Conservation (phyloP, 2,888 invertebrate species). For the Drosophila acutilabella region DNA sequence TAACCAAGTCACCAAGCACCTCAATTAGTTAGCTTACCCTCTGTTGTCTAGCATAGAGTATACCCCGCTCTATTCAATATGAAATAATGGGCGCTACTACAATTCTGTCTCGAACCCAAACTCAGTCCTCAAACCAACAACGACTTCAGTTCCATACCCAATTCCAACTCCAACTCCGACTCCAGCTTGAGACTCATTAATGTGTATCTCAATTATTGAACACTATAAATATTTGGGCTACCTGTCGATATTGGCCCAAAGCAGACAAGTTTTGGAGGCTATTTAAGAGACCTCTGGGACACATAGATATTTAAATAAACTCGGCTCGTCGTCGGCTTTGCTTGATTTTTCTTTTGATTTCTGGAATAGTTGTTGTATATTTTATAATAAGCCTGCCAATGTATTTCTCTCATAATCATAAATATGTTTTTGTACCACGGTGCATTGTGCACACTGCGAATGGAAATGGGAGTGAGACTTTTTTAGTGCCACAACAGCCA, state of each 20-base stretch:
- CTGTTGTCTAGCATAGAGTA: neutral
- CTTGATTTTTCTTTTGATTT: slow-evolving; percentile 76
- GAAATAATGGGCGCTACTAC: slow-evolving; percentile 78
- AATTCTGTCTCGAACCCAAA: slow-evolving; percentile 59
- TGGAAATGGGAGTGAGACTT: slow-evolving; percentile 4
- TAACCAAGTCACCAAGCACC: neutral
- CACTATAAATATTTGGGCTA: slow-evolving; percentile 84
- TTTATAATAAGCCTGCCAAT: slow-evolving; percentile 77
- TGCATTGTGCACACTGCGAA: slow-evolving; percentile 24
- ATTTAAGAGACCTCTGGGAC: slow-evolving; percentile 64
- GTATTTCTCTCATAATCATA: slow-evolving; percentile 81
- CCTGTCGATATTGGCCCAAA: slow-evolving; percentile 80
- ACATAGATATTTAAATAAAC: slow-evolving; percentile 71
- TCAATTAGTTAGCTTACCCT: neutral
- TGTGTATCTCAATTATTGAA: slow-evolving; percentile 83
- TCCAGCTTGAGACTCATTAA: slow-evolving; percentile 70
- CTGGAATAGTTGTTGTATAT: slow-evolving; percentile 77
- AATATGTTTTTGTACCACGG: slow-evolving; percentile 74
- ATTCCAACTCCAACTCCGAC: slow-evolving; percentile 20
- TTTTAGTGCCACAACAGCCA: slow-evolving; percentile 53
- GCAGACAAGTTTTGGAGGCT: slow-evolving; percentile 49
- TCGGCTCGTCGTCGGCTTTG: slow-evolving; percentile 64
- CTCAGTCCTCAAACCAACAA: slow-evolving; percentile 13
- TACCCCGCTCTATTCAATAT: slow-evolving; percentile 63
- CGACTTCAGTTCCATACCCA: slow-evolving; percentile 4